Conservation (phyloP, 1,140 invertebrate species). For the Drosophila baimaii region DNA sequence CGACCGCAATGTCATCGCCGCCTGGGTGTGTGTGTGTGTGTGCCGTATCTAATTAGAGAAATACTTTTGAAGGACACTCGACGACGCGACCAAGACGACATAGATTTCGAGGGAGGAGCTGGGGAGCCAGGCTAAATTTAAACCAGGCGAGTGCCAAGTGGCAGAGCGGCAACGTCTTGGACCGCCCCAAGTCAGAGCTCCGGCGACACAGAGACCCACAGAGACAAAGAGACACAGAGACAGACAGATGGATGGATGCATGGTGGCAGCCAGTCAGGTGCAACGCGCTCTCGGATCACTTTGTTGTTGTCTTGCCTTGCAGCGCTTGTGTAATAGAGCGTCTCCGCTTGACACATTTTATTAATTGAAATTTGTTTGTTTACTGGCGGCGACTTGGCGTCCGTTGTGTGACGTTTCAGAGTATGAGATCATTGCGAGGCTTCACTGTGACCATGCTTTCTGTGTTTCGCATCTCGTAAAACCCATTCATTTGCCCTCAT, state of each 20-base stretch:
- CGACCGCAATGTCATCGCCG: slow-evolving; percentile 44
- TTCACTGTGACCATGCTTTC: slow-evolving; percentile 18
- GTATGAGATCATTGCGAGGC: slow-evolving; percentile 32
- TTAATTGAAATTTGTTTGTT: slow-evolving; percentile 82
- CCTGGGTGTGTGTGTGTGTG: slow-evolving; percentile 24
- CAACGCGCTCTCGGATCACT: slow-evolving; percentile 45
- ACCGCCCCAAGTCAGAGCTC: slow-evolving; percentile 28
- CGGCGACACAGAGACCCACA: slow-evolving; percentile 7
- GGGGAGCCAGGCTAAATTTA: slow-evolving; percentile 61
- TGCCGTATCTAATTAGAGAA: slow-evolving; percentile 77
- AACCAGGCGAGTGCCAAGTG: slow-evolving; percentile 56
- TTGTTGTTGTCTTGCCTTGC: slow-evolving; percentile 24
- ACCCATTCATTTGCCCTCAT: slow-evolving; percentile 1
- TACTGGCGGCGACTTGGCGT: slow-evolving; percentile 38
- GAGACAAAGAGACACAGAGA: background rate
- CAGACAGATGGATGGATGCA: background rate
- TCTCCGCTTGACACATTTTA: slow-evolving; percentile 79
- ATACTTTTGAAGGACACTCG: slow-evolving; percentile 83
- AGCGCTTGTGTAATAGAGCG: slow-evolving; percentile 69
- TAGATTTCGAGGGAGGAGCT: slow-evolving; percentile 44
- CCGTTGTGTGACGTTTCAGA: slow-evolving; percentile 23
- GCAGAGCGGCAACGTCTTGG: slow-evolving; percentile 45
- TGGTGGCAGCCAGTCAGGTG: slow-evolving; percentile 61
- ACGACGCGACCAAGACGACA: slow-evolving; percentile 58
- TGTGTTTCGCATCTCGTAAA: background rate